Percentiles rank a stretch among this genome's conserved stretches.
Conservation (phyloP, 2,888 invertebrate species). For the Fabriciana adippe region DNA sequence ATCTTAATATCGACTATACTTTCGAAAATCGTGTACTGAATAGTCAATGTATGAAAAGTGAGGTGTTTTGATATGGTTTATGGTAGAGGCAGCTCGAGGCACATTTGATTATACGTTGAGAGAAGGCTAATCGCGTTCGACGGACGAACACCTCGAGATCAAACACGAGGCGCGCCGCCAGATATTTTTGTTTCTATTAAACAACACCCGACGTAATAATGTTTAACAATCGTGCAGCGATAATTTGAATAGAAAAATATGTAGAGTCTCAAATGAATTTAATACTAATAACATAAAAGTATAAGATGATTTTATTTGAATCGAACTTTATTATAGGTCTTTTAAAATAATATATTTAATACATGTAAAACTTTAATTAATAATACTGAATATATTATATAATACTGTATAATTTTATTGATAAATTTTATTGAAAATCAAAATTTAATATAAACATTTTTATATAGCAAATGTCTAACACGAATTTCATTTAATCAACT, state of each 20-base stretch:
- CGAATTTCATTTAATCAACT: too few species aligned
- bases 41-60: constrained; percentile 47
- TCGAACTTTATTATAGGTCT: too few species aligned
- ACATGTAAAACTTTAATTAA: too few species aligned
- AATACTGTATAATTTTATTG: too few species aligned
- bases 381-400: too few species aligned
- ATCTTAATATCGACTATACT: background rate
- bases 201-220: constrained; percentile 83
- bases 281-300: background rate
- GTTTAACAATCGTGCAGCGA: constrained; percentile 83
- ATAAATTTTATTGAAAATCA: too few species aligned
- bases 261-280: constrained; percentile 49
- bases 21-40: background rate
- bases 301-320: too few species aligned
- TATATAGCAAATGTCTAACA: too few species aligned
- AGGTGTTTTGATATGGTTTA: constrained; percentile 41
- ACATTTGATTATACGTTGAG: constrained; percentile 82
- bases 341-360: too few species aligned
- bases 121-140: constrained; percentile 81
- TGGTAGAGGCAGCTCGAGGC: constrained; percentile 70
- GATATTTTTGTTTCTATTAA: constrained; percentile 83
- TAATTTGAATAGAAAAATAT: constrained; percentile 66
- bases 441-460: too few species aligned
- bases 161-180: constrained; percentile 83
- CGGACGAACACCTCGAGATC: constrained; percentile 83